Evolutionary conservation across 2,113 vertebrate species (phyloP).

Genomic region (Psittacus erithacus): DNA sequence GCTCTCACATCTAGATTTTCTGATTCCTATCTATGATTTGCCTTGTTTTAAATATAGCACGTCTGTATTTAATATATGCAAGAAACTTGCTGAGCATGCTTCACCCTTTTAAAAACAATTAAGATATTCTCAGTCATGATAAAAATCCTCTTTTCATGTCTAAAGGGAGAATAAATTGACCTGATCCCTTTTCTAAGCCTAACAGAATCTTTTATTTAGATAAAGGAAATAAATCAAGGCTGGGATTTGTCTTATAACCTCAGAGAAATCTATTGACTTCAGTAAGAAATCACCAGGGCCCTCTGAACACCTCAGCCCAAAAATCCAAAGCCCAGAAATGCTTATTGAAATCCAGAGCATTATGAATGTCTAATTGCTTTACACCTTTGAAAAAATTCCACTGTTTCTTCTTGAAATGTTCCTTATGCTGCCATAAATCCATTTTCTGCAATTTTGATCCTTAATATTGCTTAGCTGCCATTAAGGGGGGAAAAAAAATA

Average conservation of each 20-base stretch:
- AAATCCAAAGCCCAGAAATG: background rate
- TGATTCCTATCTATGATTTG: background rate
- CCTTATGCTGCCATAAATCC: background rate
- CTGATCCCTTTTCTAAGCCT: conserved; percentile 24
- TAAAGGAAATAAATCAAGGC: background rate
- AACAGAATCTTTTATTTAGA: background rate
- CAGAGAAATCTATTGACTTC: background rate
- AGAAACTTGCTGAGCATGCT: background rate
- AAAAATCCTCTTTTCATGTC: conserved; percentile 27
- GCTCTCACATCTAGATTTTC: background rate
- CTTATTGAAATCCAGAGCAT: background rate
- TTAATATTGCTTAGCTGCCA: background rate
- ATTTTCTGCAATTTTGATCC: background rate
- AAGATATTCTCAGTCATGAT: background rate
- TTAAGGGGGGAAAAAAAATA: background rate
- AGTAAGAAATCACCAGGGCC: background rate
- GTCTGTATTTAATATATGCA: background rate
- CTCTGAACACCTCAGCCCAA: background rate
- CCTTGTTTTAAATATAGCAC: background rate
- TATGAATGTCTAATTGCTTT: background rate
- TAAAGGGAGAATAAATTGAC: conserved; percentile 6
- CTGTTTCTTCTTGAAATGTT: background rate
- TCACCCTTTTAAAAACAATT: conserved; percentile 28
- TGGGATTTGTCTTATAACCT: background rate
- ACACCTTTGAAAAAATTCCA: background rate